Evolutionary conservation across 2,113 vertebrate genomes (phyloP).

Genomic region (Gadus chalcogrammus): DNA sequence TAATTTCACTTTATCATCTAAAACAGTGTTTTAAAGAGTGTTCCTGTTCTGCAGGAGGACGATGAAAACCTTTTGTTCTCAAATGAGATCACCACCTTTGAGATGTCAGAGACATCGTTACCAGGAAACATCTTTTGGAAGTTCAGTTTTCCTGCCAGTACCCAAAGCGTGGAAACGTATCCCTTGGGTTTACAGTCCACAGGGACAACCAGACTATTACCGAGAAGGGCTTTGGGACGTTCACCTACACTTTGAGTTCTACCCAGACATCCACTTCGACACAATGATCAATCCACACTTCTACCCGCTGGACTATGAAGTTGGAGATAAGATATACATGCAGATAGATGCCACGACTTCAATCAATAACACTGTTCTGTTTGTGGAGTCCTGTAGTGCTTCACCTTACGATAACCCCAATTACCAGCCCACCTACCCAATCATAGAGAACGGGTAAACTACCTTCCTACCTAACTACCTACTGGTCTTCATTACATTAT

Average conservation of each 20-base stretch:
- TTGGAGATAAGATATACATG: conserved; percentile 60
- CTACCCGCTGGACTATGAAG: conserved; percentile 55
- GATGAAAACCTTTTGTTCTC: conserved; percentile 56
- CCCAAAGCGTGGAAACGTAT: conserved; percentile 57
- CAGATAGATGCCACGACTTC: conserved; percentile 52
- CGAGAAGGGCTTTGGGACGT: conserved; percentile 66
- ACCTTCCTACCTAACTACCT: not conserved
- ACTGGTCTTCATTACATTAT: not conserved
- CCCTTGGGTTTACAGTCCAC: conserved; percentile 45
- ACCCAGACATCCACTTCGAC: conserved; percentile 23
- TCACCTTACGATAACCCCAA: conserved; percentile 65
- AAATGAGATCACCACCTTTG: conserved; percentile 60
- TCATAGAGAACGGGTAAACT: conserved; percentile 67
- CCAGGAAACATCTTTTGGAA: conserved; percentile 58
- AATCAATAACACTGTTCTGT: conserved; percentile 61
- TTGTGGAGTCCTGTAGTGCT: conserved; percentile 71
- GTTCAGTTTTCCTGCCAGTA: conserved; percentile 68
- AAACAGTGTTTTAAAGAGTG: no score
- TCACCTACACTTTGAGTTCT: conserved; percentile 74
- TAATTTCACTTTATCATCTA: no score
- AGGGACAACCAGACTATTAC: conserved; percentile 43
- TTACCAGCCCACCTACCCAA: conserved; percentile 51
- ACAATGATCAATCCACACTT: conserved; percentile 18
- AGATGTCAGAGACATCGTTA: conserved; percentile 37
- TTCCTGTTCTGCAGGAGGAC: conserved; percentile 54